Base-by-base conservation (phyloP, 2,113 vertebrate genomes). In the Noturus placidus region DNA sequence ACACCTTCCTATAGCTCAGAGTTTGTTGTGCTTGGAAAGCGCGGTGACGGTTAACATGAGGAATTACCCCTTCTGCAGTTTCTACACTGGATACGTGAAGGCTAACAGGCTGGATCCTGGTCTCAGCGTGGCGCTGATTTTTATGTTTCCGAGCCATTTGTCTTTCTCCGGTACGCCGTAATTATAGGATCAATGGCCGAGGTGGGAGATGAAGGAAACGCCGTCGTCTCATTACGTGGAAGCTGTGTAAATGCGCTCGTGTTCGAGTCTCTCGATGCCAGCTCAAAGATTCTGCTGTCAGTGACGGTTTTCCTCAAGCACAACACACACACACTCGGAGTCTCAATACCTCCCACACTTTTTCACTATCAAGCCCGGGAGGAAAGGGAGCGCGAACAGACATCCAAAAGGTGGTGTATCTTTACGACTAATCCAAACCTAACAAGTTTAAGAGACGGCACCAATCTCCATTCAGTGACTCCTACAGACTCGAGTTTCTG, bases 101-200 rank as follows among this genome's bases (percentile, higher is more conserved):
- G 74, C 77, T 77, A 63, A 84, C 79, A 10, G 42, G 20, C 77
- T 19, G 52, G 50, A 88, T 82, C 77, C 42, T 9, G 74, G 35
- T 56, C 78, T 65, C 30, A 82, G 69, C 46, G 30, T 61, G 52
- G 74, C 76, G 87, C 85, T 83, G 89, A 88, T 88, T 46, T 86
- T 46, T 86, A 91, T 81, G 70, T 82, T 90, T 91, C 88, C 38
- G 69, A 50, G 63, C 25, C 89, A 90, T 93, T 92, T 93, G 91
- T 91, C 63, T 92, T 92, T 89, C 92, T 88, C 81, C 72, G 90
- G 91, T 91, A 93, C 93, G 93, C 91, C 87, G 89, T 94, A 92
- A 93, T 93, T 93, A 93, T 92, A 90, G 92, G 91, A 89, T 90
- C 90, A 86, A 63, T 90, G 87, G 90, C 87, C 84, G 92, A 91